These are phyloP conservation scores for Manis javanica DNA, from an alignment of 2,797 vertebrate species.

Conservation along the genomic window DNA sequence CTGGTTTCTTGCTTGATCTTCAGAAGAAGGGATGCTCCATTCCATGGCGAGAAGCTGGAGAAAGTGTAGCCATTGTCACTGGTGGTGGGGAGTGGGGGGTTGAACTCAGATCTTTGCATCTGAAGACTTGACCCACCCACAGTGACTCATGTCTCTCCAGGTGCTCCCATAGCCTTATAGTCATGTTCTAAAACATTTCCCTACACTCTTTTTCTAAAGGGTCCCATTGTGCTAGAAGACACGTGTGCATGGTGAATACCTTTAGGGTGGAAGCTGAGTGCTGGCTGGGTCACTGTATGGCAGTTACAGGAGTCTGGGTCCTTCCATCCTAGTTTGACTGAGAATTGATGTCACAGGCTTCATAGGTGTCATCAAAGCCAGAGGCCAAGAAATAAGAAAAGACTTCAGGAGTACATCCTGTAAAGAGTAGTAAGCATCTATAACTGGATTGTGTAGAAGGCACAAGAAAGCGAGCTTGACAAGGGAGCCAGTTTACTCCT, in stretches of 20 bases:
- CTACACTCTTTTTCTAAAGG: background rate
- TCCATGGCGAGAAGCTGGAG: background rate
- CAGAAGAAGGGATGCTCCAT: background rate
- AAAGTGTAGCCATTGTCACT: rapidly evolving
- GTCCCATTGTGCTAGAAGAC: background rate
- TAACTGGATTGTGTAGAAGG: background rate
- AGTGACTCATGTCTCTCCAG: background rate
- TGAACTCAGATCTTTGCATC: background rate
- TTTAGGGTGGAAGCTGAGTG: background rate
- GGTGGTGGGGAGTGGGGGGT: rapidly evolving
- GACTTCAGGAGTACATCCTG: background rate
- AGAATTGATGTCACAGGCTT: background rate
- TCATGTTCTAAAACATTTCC: background rate
- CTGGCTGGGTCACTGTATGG: background rate
- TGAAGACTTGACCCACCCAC: background rate
- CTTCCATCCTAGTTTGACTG: background rate
- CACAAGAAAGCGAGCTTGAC: background rate
- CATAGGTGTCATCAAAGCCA: background rate
- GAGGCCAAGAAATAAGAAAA: background rate
- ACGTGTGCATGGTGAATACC: rapidly evolving
- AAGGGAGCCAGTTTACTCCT: background rate
- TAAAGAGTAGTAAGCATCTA: background rate
- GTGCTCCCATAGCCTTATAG: background rate
- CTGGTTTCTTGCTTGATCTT: background rate
- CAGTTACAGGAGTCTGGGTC: background rate